Percentiles rank a stretch among this genome's conserved stretches.
Conservation (phyloP, 2,888 invertebrate genomes). For the Plebejus anna region DNA sequence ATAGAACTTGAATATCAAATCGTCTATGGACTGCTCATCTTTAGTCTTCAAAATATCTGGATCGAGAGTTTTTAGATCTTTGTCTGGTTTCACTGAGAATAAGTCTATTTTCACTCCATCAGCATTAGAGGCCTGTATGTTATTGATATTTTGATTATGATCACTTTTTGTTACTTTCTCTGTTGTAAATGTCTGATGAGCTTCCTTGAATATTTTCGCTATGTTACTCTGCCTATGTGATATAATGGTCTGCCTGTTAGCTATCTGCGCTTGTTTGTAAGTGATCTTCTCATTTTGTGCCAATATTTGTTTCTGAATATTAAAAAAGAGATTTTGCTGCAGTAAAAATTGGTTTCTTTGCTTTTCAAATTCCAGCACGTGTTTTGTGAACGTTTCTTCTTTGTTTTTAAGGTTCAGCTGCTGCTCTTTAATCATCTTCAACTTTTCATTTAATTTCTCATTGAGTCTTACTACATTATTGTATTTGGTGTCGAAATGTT, state of each 20-base stretch:
- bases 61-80: constrained; percentile 54
- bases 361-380: constrained; percentile 58
- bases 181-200: constrained; percentile 52
- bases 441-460: constrained; percentile 51
- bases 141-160: constrained; percentile 29
- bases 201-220: constrained; percentile 62
- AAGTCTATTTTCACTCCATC: constrained; percentile 65
- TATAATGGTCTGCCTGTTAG: constrained; percentile 65
- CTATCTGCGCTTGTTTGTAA: constrained; percentile 58
- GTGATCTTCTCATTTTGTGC: constrained; percentile 68
- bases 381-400: constrained; percentile 54
- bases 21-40: constrained; percentile 62
- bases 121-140: constrained; percentile 41
- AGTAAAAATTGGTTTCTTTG: constrained; percentile 64
- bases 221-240: constrained; percentile 66
- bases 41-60: constrained; percentile 62
- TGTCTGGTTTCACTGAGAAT: constrained; percentile 54
- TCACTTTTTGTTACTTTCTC: constrained; percentile 41
- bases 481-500: constrained; percentile 61
- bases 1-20: constrained; percentile 70
- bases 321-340: constrained; percentile 66
- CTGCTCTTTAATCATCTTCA: constrained; percentile 47
- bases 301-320: constrained; percentile 62
- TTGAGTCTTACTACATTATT: constrained; percentile 49
- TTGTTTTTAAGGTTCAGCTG: constrained; percentile 50